These are phyloP conservation scores for Acheta domesticus DNA, from an alignment of 2,888 invertebrate genomes.

Conservation along the genomic window DNA sequence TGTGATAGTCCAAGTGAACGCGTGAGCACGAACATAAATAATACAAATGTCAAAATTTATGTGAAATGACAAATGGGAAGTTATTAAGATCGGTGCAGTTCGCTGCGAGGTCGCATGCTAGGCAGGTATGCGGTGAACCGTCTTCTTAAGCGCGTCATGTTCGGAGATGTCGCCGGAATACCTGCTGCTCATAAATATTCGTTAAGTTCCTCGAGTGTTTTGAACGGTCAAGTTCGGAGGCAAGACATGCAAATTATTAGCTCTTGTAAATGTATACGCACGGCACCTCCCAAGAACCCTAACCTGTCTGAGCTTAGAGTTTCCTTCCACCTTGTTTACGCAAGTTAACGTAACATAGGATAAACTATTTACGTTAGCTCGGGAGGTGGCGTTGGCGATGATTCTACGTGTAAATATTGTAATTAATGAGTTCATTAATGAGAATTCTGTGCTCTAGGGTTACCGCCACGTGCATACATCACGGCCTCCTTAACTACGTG, in stretches of 20 bases:
- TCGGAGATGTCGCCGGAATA: background rate
- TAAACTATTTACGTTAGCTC: constrained; percentile 7
- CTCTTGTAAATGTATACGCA: constrained; percentile 18
- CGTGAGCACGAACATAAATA: too few relatives aligned
- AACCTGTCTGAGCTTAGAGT: background rate
- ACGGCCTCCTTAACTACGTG: constrained; percentile 18
- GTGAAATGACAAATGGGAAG: too few relatives aligned
- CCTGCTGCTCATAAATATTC: constrained; percentile 9
- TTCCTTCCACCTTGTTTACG: background rate
- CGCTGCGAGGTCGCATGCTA: too few relatives aligned
- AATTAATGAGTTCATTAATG: constrained; percentile 18
- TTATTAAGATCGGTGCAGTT: too few relatives aligned
- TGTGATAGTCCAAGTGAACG: too few relatives aligned
- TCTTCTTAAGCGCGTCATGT: too few relatives aligned
- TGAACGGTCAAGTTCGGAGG: constrained; percentile 18
- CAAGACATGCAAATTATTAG: constrained; percentile 18
- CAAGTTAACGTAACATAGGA: constrained; percentile 18
- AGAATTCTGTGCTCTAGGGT: constrained; percentile 18
- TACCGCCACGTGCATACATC: constrained; percentile 18
- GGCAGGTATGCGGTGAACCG: too few relatives aligned
- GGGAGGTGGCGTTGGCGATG: background rate
- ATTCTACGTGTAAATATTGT: constrained; percentile 9
- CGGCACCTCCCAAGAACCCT: constrained; percentile 6
- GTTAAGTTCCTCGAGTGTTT: constrained; percentile 12
- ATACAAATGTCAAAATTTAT: too few relatives aligned